Percentiles rank a stretch among this genome's conserved stretches.
These are phyloP conservation scores for Mixornis gularis DNA, from an alignment of 2,113 vertebrate species.

Conservation along the genomic window DNA sequence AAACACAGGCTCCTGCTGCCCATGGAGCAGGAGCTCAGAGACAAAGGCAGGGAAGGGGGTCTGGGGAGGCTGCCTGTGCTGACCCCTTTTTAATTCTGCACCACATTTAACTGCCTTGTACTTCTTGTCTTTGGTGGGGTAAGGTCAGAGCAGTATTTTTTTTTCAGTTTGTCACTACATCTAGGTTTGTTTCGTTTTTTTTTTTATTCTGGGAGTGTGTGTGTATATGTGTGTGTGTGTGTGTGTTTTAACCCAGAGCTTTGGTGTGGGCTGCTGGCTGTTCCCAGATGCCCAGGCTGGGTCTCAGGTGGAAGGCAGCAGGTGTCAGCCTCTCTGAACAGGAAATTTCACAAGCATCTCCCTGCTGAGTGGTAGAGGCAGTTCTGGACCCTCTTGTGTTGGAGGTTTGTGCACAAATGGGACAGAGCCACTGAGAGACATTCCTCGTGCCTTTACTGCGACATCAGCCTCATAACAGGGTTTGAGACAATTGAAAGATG, in stretches of 20 bases:
- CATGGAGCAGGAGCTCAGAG: background rate
- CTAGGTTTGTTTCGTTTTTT: background rate
- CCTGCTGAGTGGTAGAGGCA: accelerated
- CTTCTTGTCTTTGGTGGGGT: background rate
- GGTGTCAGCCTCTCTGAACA: background rate
- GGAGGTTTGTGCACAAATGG: too few species aligned
- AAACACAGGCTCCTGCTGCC: background rate
- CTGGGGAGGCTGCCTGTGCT: background rate
- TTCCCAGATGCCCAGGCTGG: background rate
- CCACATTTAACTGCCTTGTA: background rate
- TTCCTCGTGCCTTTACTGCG: too few species aligned
- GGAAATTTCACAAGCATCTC: background rate
- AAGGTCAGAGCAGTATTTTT: background rate
- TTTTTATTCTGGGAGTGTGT: background rate
- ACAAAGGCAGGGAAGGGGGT: accelerated
- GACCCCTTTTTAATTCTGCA: background rate
- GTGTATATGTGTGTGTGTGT: too few species aligned
- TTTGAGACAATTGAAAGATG: too few species aligned
- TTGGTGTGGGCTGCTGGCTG: background rate
- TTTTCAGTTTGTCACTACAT: background rate
- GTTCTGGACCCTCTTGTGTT: too few species aligned
- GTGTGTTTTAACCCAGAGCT: background rate
- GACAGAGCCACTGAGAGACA: too few species aligned
- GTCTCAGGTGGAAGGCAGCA: background rate
- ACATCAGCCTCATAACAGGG: too few species aligned